Percentiles rank a stretch among this genome's conserved stretches.
Evolutionary conservation across 2,888 invertebrate genomes (phyloP).

Genomic region (Amitus sp.): DNA sequence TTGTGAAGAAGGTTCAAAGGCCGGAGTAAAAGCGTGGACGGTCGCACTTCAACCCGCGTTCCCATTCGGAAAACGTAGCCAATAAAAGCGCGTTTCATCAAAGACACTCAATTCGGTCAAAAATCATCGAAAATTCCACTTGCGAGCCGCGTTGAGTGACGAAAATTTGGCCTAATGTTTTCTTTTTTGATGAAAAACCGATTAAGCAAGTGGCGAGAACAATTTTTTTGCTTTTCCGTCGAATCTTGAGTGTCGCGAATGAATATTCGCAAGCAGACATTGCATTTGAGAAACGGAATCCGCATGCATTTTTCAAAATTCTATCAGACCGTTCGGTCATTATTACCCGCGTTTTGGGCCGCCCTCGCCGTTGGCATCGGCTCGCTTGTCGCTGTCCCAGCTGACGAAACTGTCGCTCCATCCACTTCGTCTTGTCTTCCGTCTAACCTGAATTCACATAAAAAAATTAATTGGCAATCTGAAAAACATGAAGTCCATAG

Average conservation of each 20-base stretch:
- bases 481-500: too few species aligned
- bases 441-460: conserved; percentile 54
- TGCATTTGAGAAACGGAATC: conserved; percentile 8
- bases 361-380: conserved; percentile 46
- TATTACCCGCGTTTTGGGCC: conserved; percentile 59
- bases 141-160: too few species aligned
- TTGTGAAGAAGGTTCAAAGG: too few species aligned
- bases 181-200: not conserved
- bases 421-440: conserved; percentile 62
- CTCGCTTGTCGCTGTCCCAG: conserved; percentile 51
- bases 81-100: too few species aligned
- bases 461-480: too few species aligned
- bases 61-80: too few species aligned
- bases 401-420: conserved; percentile 53
- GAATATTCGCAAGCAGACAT: conserved; percentile 9
- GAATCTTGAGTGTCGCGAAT: not conserved
- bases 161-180: too few species aligned
- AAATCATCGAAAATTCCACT: too few species aligned
- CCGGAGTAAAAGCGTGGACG: too few species aligned
- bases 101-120: too few species aligned
- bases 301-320: conserved; percentile 13
- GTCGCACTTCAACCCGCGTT: too few species aligned
- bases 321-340: not conserved
- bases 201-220: conserved; percentile 2
- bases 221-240: too few species aligned